Evolutionary conservation across 2,888 invertebrate genomes (phyloP).

Genomic region (Caenorhabditis auriculariae): DNA sequence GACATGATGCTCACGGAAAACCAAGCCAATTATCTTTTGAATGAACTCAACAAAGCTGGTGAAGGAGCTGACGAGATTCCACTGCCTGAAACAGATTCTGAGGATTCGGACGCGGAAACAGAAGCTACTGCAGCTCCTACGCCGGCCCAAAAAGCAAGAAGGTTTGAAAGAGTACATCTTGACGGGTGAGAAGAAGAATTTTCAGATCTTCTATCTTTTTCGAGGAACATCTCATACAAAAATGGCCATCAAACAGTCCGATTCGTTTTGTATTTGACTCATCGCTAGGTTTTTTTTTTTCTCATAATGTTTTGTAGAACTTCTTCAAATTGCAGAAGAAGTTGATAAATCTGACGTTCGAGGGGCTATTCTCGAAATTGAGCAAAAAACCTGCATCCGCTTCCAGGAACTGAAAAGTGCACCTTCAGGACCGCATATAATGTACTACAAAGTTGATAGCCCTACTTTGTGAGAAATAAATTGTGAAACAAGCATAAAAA

Average conservation of each 20-base stretch:
- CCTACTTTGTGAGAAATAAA: constrained; percentile 45
- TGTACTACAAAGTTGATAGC: constrained; percentile 53
- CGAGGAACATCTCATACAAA: constrained; percentile 44
- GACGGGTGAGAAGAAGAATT: not conserved
- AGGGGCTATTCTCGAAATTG: constrained; percentile 50
- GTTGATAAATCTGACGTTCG: constrained; percentile 50
- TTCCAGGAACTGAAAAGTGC: constrained; percentile 42
- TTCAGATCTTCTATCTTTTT: constrained; percentile 44
- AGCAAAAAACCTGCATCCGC: constrained; percentile 51
- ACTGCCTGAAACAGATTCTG: constrained; percentile 16
- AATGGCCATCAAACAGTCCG: constrained; percentile 51
- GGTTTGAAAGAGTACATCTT: constrained; percentile 10
- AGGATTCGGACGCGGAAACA: constrained; percentile 9
- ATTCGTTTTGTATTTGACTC: constrained; percentile 54
- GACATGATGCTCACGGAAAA: constrained; percentile 58
- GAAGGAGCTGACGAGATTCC: constrained; percentile 34
- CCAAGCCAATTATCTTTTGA: constrained; percentile 57
- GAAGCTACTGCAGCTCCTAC: constrained; percentile 4
- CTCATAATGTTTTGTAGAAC: not conserved
- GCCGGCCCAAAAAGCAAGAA: not conserved
- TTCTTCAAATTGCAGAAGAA: constrained; percentile 46
- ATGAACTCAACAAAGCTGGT: constrained; percentile 49
- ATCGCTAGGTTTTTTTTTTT: constrained; percentile 38
- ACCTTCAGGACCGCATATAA: constrained; percentile 45
- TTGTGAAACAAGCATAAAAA: not conserved